Conservation (phyloP, 2,113 vertebrate species). For the Pelvicachromis taeniatus region DNA sequence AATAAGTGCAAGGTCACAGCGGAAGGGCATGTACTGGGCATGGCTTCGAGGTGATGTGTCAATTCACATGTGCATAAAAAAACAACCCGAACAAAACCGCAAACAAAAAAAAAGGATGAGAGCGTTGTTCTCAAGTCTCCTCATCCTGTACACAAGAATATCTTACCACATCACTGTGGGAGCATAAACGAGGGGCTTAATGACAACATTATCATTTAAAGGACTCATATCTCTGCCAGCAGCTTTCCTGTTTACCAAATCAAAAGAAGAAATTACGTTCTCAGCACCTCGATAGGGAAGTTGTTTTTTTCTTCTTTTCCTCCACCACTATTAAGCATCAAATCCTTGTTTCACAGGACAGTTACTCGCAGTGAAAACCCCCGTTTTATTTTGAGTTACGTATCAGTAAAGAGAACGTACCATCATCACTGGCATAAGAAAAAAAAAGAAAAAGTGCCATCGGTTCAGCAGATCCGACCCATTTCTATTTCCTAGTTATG, state of each 20-base stretch:
- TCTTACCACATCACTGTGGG: background rate
- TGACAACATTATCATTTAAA: background rate
- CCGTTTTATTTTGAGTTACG: background rate
- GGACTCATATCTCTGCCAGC: slow-evolving; percentile 11
- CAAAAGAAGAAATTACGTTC: slow-evolving; percentile 24
- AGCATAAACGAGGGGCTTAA: background rate
- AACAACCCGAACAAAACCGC: background rate
- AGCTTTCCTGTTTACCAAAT: slow-evolving; percentile 53
- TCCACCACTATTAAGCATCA: background rate
- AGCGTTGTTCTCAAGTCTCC: background rate
- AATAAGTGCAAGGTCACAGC: slow-evolving; percentile 45
- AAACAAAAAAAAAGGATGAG: background rate
- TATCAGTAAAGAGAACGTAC: background rate
- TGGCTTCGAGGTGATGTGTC: background rate
- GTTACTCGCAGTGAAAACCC: background rate
- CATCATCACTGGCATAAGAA: background rate
- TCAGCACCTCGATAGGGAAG: slow-evolving; percentile 17
- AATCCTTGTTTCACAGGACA: background rate
- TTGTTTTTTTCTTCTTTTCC: background rate
- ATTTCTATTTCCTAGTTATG: background rate
- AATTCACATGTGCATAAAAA: background rate
- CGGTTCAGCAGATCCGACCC: background rate
- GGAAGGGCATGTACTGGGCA: slow-evolving; percentile 53
- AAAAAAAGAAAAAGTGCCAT: background rate
- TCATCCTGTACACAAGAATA: background rate